Evolutionary conservation across 2,888 invertebrate species (phyloP).

Genomic region (Germaria angustata): DNA sequence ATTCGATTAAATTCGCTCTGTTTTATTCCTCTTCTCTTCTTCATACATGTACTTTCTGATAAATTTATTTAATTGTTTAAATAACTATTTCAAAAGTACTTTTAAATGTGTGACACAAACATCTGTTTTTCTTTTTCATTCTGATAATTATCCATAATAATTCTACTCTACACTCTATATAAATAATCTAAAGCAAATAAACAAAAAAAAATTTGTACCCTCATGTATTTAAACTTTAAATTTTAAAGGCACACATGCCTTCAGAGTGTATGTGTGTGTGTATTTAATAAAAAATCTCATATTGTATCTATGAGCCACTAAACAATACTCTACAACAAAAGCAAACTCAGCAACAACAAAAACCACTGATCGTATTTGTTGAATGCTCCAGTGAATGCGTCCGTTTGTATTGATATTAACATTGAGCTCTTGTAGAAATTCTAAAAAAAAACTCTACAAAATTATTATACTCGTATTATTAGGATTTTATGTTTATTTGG

Average conservation of each 20-base stretch:
- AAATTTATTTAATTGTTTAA: background rate
- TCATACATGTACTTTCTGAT: background rate
- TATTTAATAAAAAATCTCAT: constrained; percentile 2
- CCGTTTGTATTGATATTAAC: background rate
- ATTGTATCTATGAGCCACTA: constrained; percentile 14
- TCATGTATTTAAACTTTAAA: background rate
- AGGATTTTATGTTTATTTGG: background rate
- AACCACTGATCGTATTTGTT: constrained; percentile 45
- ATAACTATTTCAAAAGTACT: background rate
- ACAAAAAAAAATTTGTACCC: background rate
- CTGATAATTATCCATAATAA: constrained; percentile 15
- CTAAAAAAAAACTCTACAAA: too few relatives aligned
- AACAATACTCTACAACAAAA: background rate
- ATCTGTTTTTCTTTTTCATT: constrained; percentile 23
- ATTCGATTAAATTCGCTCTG: too few relatives aligned
- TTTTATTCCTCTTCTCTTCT: too few relatives aligned
- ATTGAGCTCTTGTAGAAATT: background rate
- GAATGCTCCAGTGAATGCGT: constrained; percentile 17
- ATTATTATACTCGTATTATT: background rate
- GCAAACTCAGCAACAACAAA: background rate
- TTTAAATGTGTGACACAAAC: constrained; percentile 17
- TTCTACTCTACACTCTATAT: constrained; percentile 5
- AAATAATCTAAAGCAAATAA: constrained; percentile 10
- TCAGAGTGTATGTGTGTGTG: background rate
- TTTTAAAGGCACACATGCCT: background rate